These are phyloP conservation scores for Polietes domitor DNA, from an alignment of 2,888 invertebrate genomes.

Conservation along the genomic window DNA sequence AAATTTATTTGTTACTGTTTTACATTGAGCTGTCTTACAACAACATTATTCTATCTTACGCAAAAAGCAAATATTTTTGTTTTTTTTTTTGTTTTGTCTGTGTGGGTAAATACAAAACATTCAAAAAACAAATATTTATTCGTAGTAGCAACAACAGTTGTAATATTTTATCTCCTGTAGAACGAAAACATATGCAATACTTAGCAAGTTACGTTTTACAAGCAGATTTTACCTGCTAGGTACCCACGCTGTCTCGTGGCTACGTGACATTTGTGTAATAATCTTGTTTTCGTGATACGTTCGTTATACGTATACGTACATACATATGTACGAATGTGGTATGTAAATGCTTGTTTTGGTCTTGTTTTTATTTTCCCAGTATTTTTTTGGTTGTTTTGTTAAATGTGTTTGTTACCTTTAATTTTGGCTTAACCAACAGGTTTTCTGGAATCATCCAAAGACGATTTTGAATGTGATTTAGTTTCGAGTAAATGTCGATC, in stretches of 20 bases:
- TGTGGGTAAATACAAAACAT: not conserved
- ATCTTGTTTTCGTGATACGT: not conserved
- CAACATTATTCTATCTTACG: not conserved
- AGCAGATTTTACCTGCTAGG: not conserved
- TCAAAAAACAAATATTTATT: not conserved
- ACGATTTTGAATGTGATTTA: too few species aligned
- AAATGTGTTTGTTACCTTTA: too few species aligned
- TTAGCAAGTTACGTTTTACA: not conserved
- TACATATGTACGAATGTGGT: not conserved
- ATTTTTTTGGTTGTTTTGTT: not conserved
- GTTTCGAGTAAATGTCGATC: too few species aligned
- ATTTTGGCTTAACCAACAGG: too few species aligned
- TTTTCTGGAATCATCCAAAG: too few species aligned
- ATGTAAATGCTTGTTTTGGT: not conserved
- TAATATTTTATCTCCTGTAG: not conserved
- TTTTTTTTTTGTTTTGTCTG: not conserved
- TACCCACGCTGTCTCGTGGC: not conserved
- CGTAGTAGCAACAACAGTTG: not conserved
- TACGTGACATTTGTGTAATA: constrained; percentile 22
- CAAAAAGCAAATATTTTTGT: not conserved
- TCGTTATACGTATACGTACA: not conserved
- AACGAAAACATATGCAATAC: not conserved
- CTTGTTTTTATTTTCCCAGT: constrained; percentile 1
- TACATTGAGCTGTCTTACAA: not conserved
- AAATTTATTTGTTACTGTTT: not conserved